A percentile compares a stretch with the other conserved stretches of the same genome.
Evolutionary conservation across 92 coral and sea anemone species (phyloP).

Genomic region (Parazoanthus swiftii): DNA sequence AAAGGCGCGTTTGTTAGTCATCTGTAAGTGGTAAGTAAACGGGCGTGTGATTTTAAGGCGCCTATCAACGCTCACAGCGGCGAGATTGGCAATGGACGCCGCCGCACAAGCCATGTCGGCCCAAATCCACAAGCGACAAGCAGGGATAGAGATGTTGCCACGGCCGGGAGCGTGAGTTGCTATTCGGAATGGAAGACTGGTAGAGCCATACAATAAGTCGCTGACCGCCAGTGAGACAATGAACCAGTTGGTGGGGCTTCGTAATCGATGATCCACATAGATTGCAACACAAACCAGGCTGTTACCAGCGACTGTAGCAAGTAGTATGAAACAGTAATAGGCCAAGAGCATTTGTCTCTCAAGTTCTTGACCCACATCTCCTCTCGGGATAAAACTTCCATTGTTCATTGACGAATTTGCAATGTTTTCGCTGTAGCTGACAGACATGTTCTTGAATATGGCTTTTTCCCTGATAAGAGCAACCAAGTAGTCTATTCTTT

Average conservation of each 20-base stretch:
- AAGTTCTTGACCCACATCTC: neutral
- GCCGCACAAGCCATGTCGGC: conserved; percentile 92
- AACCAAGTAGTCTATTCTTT: neutral
- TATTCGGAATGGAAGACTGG: conserved; percentile 71
- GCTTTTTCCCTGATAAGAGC: neutral
- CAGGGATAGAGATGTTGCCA: conserved; percentile 33
- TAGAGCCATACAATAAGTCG: conserved; percentile 77
- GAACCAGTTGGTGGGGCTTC: conserved; percentile 95
- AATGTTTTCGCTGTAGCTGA: neutral
- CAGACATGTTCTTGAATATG: neutral
- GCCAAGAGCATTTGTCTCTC: conserved; percentile 49
- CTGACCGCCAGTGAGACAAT: conserved; percentile 94
- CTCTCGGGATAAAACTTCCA: neutral
- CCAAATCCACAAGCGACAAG: conserved; percentile 87
- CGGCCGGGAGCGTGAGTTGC: conserved; percentile 42
- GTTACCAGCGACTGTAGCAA: conserved; percentile 84
- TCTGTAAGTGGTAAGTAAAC: conserved; percentile 64
- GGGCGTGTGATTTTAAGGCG: conserved; percentile 93
- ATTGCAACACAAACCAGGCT: conserved; percentile 82
- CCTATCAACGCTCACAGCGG: conserved; percentile 88
- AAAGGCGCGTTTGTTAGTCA: conserved; percentile 78
- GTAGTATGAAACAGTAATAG: conserved; percentile 58
- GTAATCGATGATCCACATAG: conserved; percentile 74
- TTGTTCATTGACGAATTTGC: neutral
- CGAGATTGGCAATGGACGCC: conserved; percentile 88